Evolutionary conservation across 2,113 vertebrate genomes (phyloP).

Genomic region (Eolophus roseicapilla): DNA sequence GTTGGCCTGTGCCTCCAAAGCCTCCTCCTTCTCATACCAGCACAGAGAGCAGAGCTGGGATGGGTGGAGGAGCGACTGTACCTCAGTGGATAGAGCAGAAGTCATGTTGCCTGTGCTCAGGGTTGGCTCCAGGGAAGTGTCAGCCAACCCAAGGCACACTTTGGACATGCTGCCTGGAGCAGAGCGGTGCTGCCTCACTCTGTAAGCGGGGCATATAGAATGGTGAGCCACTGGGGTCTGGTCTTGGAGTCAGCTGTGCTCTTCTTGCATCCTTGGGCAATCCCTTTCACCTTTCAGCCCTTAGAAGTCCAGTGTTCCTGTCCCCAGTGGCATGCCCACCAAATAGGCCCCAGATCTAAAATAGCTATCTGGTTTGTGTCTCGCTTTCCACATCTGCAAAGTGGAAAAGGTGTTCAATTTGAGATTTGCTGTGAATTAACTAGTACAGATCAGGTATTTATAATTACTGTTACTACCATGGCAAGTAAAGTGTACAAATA

Average conservation of each 20-base stretch:
- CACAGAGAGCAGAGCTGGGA: background rate
- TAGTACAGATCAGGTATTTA: background rate
- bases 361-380: background rate
- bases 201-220: background rate
- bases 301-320: background rate
- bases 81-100: background rate
- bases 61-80: accelerated
- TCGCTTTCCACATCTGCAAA: background rate
- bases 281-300: background rate
- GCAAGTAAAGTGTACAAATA: background rate
- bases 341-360: background rate
- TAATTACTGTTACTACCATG: background rate
- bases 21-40: background rate
- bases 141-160: background rate
- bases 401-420: background rate
- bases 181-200: accelerated
- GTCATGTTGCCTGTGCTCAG: background rate
- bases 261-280: background rate
- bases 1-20: background rate
- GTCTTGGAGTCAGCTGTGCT: background rate
- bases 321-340: accelerated
- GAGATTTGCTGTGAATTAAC: background rate
- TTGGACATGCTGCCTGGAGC: background rate
- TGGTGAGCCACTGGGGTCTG: background rate
- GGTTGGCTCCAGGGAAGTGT: background rate